Evolutionary conservation across 2,113 vertebrate species (phyloP).

Genomic region (Lampris megalopsis): DNA sequence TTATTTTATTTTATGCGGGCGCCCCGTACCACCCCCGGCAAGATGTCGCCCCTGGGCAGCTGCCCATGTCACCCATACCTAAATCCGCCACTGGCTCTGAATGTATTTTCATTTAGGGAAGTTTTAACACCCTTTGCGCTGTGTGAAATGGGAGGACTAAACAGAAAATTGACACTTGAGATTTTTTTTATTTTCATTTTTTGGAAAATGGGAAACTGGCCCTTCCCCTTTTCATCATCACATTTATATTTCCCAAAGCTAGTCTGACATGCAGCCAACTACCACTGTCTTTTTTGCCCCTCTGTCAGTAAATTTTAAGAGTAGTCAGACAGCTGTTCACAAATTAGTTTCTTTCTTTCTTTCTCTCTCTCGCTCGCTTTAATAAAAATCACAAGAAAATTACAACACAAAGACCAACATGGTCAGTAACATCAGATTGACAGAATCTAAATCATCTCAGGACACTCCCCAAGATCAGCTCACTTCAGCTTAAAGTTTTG

Average conservation of each 20-base stretch:
- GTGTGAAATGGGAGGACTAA: not conserved
- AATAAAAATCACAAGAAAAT: too few relatives aligned
- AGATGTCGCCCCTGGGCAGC: too few relatives aligned
- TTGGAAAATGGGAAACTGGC: not conserved
- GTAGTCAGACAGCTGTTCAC: slow-evolving; percentile 10
- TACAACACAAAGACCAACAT: too few relatives aligned
- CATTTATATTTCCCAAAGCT: slow-evolving; percentile 15
- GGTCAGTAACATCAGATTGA: too few relatives aligned
- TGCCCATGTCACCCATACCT: too few relatives aligned
- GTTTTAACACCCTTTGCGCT: not conserved
- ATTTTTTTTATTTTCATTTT: not conserved
- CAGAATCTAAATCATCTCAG: too few relatives aligned
- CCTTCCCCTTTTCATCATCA: slow-evolving; percentile 29
- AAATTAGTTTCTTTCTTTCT: slow-evolving; percentile 25
- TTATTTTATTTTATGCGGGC: too few relatives aligned
- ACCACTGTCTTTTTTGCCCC: not conserved
- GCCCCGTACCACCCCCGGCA: too few relatives aligned
- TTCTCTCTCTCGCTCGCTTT: not conserved
- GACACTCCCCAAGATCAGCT: too few relatives aligned
- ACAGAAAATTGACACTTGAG: slow-evolving; percentile 31
- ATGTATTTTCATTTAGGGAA: slow-evolving; percentile 38
- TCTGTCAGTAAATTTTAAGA: not conserved
- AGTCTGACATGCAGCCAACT: slow-evolving; percentile 37
- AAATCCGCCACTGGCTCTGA: not conserved
- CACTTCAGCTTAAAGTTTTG: too few relatives aligned